Conservation (phyloP, 2,797 vertebrate genomes). For the Chromobotia macracanthus region DNA sequence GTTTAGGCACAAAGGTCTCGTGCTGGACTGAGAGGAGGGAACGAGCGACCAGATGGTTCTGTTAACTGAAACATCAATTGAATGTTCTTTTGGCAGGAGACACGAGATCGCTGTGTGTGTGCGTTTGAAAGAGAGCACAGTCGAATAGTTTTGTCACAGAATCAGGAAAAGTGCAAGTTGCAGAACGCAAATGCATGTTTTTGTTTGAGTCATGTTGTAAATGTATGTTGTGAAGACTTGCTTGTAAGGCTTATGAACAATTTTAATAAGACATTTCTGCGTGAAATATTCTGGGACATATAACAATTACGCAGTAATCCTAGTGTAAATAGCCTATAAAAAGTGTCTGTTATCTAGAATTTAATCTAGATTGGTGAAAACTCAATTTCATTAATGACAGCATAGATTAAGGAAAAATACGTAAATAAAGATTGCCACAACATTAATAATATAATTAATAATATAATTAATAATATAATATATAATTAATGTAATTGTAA, state of each 20-base stretch:
- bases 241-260: too few relatives aligned
- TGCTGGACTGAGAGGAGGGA: constrained; percentile 64
- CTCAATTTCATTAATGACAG: not conserved
- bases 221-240: too few relatives aligned
- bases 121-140: not conserved
- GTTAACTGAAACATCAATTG: constrained; percentile 82
- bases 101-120: constrained; percentile 56
- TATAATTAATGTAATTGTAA: constrained; percentile 28
- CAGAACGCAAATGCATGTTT: not conserved
- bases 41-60: constrained; percentile 78
- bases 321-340: too few relatives aligned
- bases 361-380: not conserved
- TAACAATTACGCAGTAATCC: too few relatives aligned
- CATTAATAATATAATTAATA: constrained; percentile 4
- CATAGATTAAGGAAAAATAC: not conserved
- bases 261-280: too few relatives aligned
- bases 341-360: too few relatives aligned
- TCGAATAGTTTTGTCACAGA: not conserved
- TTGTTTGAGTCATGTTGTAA: not conserved
- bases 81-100: constrained; percentile 74
- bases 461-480: constrained; percentile 13
- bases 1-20: constrained; percentile 61
- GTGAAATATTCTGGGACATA: too few relatives aligned
- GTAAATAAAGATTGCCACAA: not conserved
- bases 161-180: not conserved